phyloP scores from a whole-genome alignment of 2,113 vertebrate species.

The Zapus hudsonius region DNA sequence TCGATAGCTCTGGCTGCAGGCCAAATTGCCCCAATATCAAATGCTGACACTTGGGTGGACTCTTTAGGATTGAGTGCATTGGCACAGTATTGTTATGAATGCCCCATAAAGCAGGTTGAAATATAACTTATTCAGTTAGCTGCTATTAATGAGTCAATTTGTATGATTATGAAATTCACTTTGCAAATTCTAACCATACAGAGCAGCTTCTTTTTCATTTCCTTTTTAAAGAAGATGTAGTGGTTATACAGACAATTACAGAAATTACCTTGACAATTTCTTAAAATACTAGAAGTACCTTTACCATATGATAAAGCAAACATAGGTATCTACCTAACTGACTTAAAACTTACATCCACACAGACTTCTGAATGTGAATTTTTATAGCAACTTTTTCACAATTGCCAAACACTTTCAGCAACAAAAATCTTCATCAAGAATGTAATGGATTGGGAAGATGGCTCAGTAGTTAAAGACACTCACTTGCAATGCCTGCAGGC shows the following conservation, averaged over 20 bases:
- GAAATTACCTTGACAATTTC: slow-evolving; percentile 15
- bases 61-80: slow-evolving; percentile 32
- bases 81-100: background rate
- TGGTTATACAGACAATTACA: background rate
- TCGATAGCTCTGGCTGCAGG: background rate
- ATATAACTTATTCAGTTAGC: slow-evolving; percentile 22
- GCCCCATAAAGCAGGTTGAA: background rate
- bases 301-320: background rate
- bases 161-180: slow-evolving; percentile 40
- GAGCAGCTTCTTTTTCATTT: background rate
- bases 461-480: too few species aligned
- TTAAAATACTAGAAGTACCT: background rate
- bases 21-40: slow-evolving; percentile 51
- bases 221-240: slow-evolving; percentile 35
- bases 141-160: slow-evolving; percentile 64
- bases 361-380: background rate
- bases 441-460: background rate
- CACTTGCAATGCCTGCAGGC: too few species aligned
- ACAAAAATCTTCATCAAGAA: slow-evolving; percentile 13
- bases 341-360: background rate
- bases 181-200: slow-evolving; percentile 28
- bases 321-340: background rate
- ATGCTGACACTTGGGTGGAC: slow-evolving; percentile 19
- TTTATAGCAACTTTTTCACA: slow-evolving; percentile 8
- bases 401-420: background rate